Evolutionary conservation across 2,888 invertebrate genomes (phyloP), one percentile per base, ranked within the genome.

Genomic region (Cataglyphis rosenhaueri): DNA sequence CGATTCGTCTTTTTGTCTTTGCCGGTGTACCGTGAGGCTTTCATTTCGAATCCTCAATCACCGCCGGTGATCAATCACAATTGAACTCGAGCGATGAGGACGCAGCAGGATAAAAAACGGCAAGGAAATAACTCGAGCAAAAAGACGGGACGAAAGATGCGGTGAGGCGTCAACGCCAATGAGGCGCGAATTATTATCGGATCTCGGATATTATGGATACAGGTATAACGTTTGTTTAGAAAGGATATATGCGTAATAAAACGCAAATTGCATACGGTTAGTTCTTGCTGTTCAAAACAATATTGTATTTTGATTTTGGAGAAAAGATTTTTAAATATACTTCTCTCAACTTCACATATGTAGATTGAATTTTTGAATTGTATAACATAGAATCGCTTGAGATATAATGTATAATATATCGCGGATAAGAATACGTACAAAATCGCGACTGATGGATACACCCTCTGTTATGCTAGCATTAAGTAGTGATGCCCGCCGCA

Each of bases 31-130:
- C 86, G 91, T 85, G 89, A 90, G 88, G 90, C 93, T 93, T 93
- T 91, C 92, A 92, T 92, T 93, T 91, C 89, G 89, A 92, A 93
- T 93, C 93, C 92, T 93, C 94, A 93, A 94, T 93, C 93, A 93
- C 91, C 92, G 90, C 79, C 90, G 91, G 93, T 93, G 93, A 93
- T 93, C 93, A 93, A 94, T 93, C 93, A 93, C 92, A 93, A 93
- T 93, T 93, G 94, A 93, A 92, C 91, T 91, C 91, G 91, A 90
- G 92, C 91, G 90, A 89, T 70, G 84, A 87, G 90, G 79, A 87
- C 79, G 85, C 65, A 76, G 73, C 55, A 78, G 75, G 55, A 64
- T 76, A 71, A 74, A 83, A 75, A 57, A 38, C 70, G 52, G 71
- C 74, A 81, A 83, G 83, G 84, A 86, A 82, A 82, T 38, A 38